Base-by-base conservation (phyloP, 2,797 vertebrate genomes). In the Diplodus sargus region DNA sequence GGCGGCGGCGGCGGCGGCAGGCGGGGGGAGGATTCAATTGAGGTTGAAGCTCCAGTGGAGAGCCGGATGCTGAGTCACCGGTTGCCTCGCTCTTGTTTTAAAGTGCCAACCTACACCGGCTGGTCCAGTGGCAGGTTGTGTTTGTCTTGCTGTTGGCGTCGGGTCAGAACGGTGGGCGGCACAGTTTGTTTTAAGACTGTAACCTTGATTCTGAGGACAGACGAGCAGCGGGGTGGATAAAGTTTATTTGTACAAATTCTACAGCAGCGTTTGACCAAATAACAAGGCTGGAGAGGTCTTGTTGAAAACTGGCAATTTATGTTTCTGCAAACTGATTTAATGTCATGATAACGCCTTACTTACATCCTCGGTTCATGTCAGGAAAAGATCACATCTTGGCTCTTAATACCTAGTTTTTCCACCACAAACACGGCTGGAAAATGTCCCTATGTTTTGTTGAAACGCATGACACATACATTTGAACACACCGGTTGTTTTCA, bases 61-160 rank as follows among this genome's bases (percentile, higher is more conserved):
- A 70, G 58, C 74, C 54, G 68, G 73, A 45, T 63, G 79, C 69
- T 76, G 86, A 87, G 69, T 87, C 85, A 84, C 70, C 39, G 43
- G 22, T 28, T 66, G 63, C 57, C 45, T 78, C 61, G 7, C 54
- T 74, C 60, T 53, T 49, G 59, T 78, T 43, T 64, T 34, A 11
- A 39, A 13, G 62, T 74, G 79, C 81, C 69, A 70, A 18, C 69
- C 22, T 23, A 4, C 52, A 2, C 47, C 11, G 65, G 45, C 63
- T 18, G 61, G 28, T 63, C 78, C 81, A 67, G 57, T 76, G 76
- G 72, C 48, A 65, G 7, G 72, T 76, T 57, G 74, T 76, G 82
- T 88, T 82, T 85, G 60, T 79, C 73, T 60, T 67, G 60, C 71
- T 73, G 47, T 51, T 83, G 61, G 80, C 30, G 14, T 58, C 25